phyloP scores from a whole-genome alignment of 2,113 vertebrate genomes.

The Phoxinus phoxinus region DNA sequence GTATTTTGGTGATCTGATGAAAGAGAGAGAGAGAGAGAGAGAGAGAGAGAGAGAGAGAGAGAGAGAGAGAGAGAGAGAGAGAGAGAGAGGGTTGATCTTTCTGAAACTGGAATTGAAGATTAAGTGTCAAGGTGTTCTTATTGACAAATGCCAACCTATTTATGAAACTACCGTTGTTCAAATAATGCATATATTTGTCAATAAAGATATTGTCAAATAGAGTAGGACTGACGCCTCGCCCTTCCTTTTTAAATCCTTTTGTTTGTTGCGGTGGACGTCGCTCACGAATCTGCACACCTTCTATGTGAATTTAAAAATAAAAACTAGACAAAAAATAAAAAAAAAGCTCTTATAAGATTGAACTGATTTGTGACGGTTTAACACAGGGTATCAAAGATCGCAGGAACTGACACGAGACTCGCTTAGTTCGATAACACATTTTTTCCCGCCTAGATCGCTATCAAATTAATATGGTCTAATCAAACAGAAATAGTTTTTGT shows the following conservation, averaged over 20 bases:
- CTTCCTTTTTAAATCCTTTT: constrained; percentile 67
- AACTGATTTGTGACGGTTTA: constrained; percentile 74
- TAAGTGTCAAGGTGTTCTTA: constrained; percentile 70
- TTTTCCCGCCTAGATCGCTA: constrained; percentile 81
- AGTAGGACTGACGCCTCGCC: constrained; percentile 71
- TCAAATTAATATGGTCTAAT: constrained; percentile 90
- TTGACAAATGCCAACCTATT: constrained; percentile 78
- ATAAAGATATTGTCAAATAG: constrained; percentile 77
- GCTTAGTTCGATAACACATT: constrained; percentile 81
- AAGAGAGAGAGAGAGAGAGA: constrained; percentile 31
- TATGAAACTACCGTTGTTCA: constrained; percentile 79
- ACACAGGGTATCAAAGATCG: constrained; percentile 95
- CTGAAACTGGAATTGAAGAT: constrained; percentile 80
- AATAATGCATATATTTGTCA: constrained; percentile 80
- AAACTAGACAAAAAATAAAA: constrained; percentile 51
- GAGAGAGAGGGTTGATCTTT: constrained; percentile 46
- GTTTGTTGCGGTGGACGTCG: constrained; percentile 61
- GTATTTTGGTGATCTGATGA: constrained; percentile 67
- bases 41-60: constrained; percentile 7
- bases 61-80: constrained; percentile 20
- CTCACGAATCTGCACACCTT: constrained; percentile 70
- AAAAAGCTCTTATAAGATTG: constrained; percentile 75
- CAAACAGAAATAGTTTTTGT: constrained; percentile 77
- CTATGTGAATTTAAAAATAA: constrained; percentile 65
- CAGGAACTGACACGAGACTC: constrained; percentile 80